Conservation (phyloP, 2,113 vertebrate genomes). For the Miniopterus natalensis region DNA sequence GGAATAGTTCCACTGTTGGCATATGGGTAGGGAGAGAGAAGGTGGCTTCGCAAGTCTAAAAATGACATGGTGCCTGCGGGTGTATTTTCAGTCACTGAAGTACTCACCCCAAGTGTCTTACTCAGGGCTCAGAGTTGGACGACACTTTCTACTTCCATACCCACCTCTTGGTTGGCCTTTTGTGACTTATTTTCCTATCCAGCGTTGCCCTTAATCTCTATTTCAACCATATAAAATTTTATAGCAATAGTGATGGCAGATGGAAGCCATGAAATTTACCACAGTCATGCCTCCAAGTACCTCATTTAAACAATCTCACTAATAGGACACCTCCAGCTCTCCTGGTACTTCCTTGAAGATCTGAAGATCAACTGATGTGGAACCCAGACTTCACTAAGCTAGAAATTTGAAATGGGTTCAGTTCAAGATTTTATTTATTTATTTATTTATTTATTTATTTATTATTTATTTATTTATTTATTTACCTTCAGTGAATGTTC, state of each 20-base stretch:
- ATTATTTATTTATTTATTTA: too few relatives aligned
- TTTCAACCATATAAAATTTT: constrained; percentile 63
- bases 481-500: neutral
- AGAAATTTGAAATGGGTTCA: constrained; percentile 1
- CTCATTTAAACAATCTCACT: neutral
- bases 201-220: constrained; percentile 34
- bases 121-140: neutral
- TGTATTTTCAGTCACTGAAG: neutral
- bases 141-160: neutral
- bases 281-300: neutral
- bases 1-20: neutral
- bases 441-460: neutral
- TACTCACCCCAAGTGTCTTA: neutral
- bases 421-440: neutral
- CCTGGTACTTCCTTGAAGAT: neutral
- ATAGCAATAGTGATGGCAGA: neutral
- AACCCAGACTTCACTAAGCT: neutral
- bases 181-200: constrained; percentile 21
- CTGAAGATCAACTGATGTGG: neutral
- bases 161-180: neutral
- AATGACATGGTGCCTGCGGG: neutral
- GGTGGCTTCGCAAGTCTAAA: neutral
- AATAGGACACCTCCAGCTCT: neutral
- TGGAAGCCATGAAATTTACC: neutral
- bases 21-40: neutral